Base-by-base conservation (phyloP, 2,797 vertebrate genomes). In the Acipenser ruthenus region DNA sequence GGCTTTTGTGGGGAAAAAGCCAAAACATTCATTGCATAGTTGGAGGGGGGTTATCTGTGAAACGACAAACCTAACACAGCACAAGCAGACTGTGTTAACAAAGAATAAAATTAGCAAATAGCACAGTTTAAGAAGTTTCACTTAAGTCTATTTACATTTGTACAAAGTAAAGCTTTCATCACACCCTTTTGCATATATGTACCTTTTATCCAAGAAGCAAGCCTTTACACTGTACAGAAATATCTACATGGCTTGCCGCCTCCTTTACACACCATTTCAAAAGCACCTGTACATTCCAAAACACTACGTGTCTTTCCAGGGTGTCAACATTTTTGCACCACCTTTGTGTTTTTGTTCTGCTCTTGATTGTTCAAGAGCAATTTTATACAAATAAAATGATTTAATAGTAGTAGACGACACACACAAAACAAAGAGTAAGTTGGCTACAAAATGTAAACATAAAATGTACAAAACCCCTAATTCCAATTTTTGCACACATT, bases 111-210 rank as follows among this genome's bases (percentile, higher is more conserved):
- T 87, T 79, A 80, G 91, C 91, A 90, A 91, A 93, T 89, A 93
- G 91, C 90, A 90, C 88, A 86, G 90, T 83, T 86, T 84, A 87
- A 87, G 88, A 87, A 88, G 86, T 86, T 93, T 85, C 82, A 87
- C 88, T 92, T 90, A 82, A 82, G 86, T 87, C 85, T 95, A 96
- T 96, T 89, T 95, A 97, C 93, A 97, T 86, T 82, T 93, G 86
- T 95, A 93, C 89, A 96, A 92, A 94, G 93, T 98, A 97, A 98
- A 98, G 95, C 95, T 97, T 95, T 97, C 89, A 83, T 94, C 93
- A 92, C 87, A 92, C 84, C 90, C 92, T 92, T 94, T 98, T 97
- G 96, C 96, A 98, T 98, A 98, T 95, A 94, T 94, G 94, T 95
- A 94, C 92, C 92, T 84, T 89, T 88, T 71, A 80, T 91, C 86